Evolutionary conservation across 2,888 invertebrate genomes (phyloP).

Genomic region (Apodemia hepburni): DNA sequence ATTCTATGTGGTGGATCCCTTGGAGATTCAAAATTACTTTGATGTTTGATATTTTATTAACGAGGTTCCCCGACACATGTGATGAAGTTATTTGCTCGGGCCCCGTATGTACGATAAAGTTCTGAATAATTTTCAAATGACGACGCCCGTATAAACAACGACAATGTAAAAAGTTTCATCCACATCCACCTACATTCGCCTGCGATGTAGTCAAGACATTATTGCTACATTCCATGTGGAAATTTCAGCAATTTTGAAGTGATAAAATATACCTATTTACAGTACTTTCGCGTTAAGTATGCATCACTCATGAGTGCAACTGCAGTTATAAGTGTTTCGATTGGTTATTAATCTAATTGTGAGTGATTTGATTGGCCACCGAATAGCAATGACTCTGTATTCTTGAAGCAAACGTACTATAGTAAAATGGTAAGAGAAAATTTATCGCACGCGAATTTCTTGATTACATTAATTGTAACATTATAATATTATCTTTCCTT

Average conservation of each 20-base stretch:
- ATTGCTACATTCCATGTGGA: neutral
- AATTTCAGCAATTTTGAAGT: slow-evolving; percentile 2
- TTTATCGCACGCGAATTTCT: neutral
- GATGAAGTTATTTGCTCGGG: slow-evolving; percentile 11
- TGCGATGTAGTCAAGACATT: slow-evolving; percentile 3
- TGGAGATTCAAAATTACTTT: slow-evolving; percentile 12
- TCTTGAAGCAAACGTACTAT: too few relatives aligned
- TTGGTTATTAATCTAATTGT: too few relatives aligned
- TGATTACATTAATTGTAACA: neutral
- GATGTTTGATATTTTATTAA: slow-evolving; percentile 15
- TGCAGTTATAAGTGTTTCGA: too few relatives aligned
- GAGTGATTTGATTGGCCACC: too few relatives aligned
- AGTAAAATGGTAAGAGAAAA: neutral
- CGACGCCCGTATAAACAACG: slow-evolving; percentile 13
- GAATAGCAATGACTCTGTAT: too few relatives aligned
- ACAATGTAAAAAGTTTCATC: slow-evolving; percentile 13
- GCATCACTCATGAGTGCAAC: too few relatives aligned
- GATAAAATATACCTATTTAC: neutral
- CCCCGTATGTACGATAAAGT: slow-evolving; percentile 14
- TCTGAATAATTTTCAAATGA: slow-evolving; percentile 11
- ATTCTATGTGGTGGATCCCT: neutral
- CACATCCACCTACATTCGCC: slow-evolving; percentile 6
- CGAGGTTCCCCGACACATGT: slow-evolving; percentile 11
- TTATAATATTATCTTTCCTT: too few relatives aligned
- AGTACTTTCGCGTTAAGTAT: too few relatives aligned